Base-by-base conservation (phyloP, 2,888 invertebrate species). In the Cerceris rybyensis region DNA sequence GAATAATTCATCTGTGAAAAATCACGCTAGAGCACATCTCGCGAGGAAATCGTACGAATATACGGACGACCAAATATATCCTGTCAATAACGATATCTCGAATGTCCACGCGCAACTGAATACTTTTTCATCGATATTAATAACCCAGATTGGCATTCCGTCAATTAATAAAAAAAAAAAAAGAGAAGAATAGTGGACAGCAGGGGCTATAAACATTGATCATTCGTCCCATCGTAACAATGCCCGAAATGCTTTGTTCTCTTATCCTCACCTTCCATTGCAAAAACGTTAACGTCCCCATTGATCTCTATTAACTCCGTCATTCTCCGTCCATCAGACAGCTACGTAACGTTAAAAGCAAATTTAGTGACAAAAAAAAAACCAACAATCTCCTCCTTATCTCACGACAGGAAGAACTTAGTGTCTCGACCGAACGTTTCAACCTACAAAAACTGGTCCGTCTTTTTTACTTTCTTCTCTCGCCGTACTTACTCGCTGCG, bases 401-500 rank as follows among this genome's bases (percentile, higher is more conserved):
- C 9, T 11, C 46, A 8, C 46, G 9, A 46, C 11, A 2, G 67
- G 61, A 71, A 54, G 72, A 14, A 43, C 58, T 42, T 42, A 55
- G 46, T 28, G 43, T 65, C 57, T 49, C 71, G 68, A 74, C 68
- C 70, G 54, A 67, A 75, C 67, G 70, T 73, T 74, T 63, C 61
- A 54, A 41, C 42, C 55, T 39, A 70, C 59, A 78, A 80, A 85
- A 81, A 78, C 54, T 16, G 60, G 43, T 70, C 78, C 70, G 59
- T 58, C 73, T 60, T 63, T 75, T 60, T 67, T 58, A 66, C 71
- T 70, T 82, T 71, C 67, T 76, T 78, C 67, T 69, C 67, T 50
- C 73, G 75, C 65, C 75, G 77, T 77, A 81, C 81, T 85, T 81
- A 78, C 81, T 76, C 73, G 72, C 65, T 57, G 65, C 83, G 66